A percentile compares a stretch with the other conserved stretches of the same genome.
Conservation (phyloP, 2,888 invertebrate species). For the Brenthis hecate region DNA sequence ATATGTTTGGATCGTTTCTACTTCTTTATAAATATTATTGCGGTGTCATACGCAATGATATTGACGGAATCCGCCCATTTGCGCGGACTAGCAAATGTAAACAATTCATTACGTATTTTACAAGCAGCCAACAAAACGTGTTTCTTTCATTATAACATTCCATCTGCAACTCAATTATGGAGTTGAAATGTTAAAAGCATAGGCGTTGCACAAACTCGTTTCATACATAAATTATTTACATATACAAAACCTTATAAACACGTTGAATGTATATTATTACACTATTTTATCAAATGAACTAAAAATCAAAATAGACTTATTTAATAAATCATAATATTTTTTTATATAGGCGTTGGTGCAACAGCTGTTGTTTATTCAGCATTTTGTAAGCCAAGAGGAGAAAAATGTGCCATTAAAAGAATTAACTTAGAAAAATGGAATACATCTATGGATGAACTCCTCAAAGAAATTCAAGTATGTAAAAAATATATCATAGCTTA, state of each 20-base stretch:
- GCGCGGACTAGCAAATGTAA: conserved; percentile 36
- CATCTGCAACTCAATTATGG: conserved; percentile 30
- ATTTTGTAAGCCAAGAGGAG: conserved; percentile 92
- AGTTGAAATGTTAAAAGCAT: conserved; percentile 22
- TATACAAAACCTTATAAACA: background rate
- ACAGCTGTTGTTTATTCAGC: conserved; percentile 98
- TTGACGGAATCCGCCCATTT: conserved; percentile 34
- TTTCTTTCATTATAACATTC: conserved; percentile 35
- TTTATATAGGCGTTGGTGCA: conserved; percentile 92
- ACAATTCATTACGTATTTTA: conserved; percentile 37
- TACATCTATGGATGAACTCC: conserved; percentile 98
- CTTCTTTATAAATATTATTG: conserved; percentile 6
- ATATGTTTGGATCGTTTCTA: too few species aligned
- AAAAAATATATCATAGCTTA: background rate
- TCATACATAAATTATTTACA: background rate
- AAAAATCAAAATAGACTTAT: too few species aligned
- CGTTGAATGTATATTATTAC: conserved; percentile 7
- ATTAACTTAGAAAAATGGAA: conserved; percentile 99
- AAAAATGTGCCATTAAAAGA: conserved; percentile 98
- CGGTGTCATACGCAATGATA: conserved; percentile 19
- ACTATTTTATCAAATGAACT: too few species aligned
- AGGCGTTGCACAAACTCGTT: conserved; percentile 5
- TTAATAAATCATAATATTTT: background rate
- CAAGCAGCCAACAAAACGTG: conserved; percentile 32
- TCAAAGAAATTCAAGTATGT: conserved; percentile 86